Conservation (phyloP, 2,888 invertebrate species). For the Eurytoma californica region DNA sequence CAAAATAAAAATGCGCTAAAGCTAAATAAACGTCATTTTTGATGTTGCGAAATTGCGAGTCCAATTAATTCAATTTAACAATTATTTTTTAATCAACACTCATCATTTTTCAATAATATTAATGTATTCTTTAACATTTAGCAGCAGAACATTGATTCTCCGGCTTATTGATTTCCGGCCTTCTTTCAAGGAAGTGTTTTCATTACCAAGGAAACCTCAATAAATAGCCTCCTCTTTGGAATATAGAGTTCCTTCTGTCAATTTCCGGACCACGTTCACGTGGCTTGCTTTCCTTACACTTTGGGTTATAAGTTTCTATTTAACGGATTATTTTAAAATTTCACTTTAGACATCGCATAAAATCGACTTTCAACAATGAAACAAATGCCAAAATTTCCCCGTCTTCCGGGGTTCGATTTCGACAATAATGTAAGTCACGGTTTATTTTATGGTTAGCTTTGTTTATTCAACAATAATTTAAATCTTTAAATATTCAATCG, state of each 20-base stretch:
- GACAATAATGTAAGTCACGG: constrained; percentile 80
- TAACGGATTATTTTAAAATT: constrained; percentile 9
- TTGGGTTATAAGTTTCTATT: not conserved
- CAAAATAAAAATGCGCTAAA: constrained; percentile 48
- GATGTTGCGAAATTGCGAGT: constrained; percentile 11
- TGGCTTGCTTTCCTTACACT: not conserved
- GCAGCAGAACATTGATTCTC: constrained; percentile 27
- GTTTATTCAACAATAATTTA: not conserved
- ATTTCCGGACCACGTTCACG: not conserved
- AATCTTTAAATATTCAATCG: no score
- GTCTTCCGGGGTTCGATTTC: constrained; percentile 84
- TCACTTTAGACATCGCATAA: not conserved
- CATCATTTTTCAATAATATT: not conserved
- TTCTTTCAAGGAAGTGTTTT: constrained; percentile 7
- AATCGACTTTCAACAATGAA: constrained; percentile 71
- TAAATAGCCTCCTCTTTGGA: constrained; percentile 56
- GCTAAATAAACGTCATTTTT: constrained; percentile 40
- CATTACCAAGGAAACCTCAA: constrained; percentile 61
- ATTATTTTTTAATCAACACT: not conserved
- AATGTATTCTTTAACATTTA: not conserved
- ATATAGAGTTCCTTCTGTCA: constrained; percentile 19
- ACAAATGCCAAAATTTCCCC: constrained; percentile 82
- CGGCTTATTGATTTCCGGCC: not conserved
- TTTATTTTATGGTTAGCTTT: constrained; percentile 28
- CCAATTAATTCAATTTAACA: not conserved